Base-by-base conservation (phyloP, 1,140 invertebrate genomes). In the Leptopilina boulardi region DNA sequence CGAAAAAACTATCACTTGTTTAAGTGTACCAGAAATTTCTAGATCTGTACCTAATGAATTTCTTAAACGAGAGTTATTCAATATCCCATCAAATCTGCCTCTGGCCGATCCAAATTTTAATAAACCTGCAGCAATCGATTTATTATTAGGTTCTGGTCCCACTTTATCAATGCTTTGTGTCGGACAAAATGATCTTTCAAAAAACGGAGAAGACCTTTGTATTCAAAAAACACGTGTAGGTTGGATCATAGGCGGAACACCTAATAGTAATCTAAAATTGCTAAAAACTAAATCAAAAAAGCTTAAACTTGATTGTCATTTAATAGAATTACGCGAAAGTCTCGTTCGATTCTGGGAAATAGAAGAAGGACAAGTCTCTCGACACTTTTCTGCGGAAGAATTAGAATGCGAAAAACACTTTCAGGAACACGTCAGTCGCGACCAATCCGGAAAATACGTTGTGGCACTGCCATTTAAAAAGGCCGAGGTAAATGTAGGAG, bases 331-430 rank as follows among this genome's bases (percentile, higher is more conserved):
- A 51, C 47, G 74, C 2, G 71, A 73, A 2, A 76, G 13, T 11
- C 5, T 76, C 11, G 23, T 41, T 9, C 59, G 19, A 71, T 88
- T 89, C 70, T 88, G 87, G 87, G 76, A 85, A 42, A 1, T 87
- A 3, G 88, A 89, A 72, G 78, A 84, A 11, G 56, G 81, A 15
- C 77, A 79, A 23, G 18, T 15, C 21, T 44, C 73, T n/a, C 59
- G 51, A 9, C 19, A 75, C 5, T 54, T 77, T 2, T 80, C 77
- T 10, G n/a, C 73, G 3, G 83, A 87, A 38, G 84, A 87, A 66
- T 74, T 70, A 38, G 15, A 38, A 0, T 85, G 83, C 71, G 85
- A 87, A 59, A 23, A 76, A 0, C 83, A 85, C 34, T 87, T 85
- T 59, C 15, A 70, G 0, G 1, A 75, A 42, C 86, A 80, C 15